Percentiles rank a stretch among this genome's conserved stretches.
These are phyloP conservation scores for Drepanosiphum platanoidis DNA, from an alignment of 2,888 invertebrate genomes.

Conservation along the genomic window DNA sequence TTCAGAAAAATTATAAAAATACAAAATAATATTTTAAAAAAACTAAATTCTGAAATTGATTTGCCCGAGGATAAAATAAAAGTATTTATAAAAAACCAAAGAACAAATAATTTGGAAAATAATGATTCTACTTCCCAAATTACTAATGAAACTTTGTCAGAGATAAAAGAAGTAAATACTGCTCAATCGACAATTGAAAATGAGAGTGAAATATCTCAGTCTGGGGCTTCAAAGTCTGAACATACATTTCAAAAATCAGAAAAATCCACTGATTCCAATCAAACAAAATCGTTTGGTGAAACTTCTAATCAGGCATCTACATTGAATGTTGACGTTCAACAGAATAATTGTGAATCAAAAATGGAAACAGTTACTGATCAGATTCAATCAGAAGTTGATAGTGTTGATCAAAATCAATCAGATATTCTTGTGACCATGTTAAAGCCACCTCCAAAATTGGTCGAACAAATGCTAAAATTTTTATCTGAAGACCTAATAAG, in stretches of 20 bases:
- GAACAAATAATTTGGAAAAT: background rate
- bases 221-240: background rate
- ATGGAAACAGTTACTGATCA: background rate
- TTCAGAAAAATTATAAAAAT: conserved; percentile 31
- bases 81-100: background rate
- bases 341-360: conserved; percentile 7
- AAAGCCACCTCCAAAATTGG: conserved; percentile 28
- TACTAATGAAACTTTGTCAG: background rate
- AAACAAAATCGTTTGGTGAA: background rate
- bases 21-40: conserved; percentile 39
- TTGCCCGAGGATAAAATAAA: conserved; percentile 2
- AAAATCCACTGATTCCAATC: background rate
- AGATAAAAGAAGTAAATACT: background rate
- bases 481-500: conserved; percentile 51
- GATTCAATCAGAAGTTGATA: background rate
- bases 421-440: background rate
- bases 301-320: background rate
- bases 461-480: background rate
- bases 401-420: background rate
- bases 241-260: background rate
- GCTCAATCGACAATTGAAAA: background rate
- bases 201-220: background rate
- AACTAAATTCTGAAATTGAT: background rate
- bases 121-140: background rate
- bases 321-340: background rate